These are phyloP conservation scores for Scolopax bukidnonensis DNA, from an alignment of 2,797 vertebrate species.

Conservation along the genomic window DNA sequence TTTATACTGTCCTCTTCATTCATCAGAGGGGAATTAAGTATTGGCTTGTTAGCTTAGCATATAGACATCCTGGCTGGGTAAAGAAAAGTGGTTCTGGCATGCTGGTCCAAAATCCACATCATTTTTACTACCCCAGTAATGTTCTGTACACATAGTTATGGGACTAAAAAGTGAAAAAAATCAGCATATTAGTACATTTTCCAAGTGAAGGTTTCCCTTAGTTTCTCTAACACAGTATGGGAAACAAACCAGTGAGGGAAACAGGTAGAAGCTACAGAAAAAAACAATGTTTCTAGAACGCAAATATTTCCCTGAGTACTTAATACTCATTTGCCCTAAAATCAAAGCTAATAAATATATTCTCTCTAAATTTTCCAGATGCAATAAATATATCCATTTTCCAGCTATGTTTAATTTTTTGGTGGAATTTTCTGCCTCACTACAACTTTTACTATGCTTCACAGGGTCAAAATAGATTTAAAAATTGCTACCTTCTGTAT, in stretches of 20 bases:
- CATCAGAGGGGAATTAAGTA: neutral
- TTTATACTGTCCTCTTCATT: neutral
- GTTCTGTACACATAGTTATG: neutral
- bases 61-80: neutral
- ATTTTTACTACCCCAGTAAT: neutral
- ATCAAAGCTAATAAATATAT: neutral
- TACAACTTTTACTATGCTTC: neutral
- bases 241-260: neutral
- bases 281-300: neutral
- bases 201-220: neutral
- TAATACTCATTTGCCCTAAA: neutral
- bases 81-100: neutral
- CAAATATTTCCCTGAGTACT: neutral
- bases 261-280: neutral
- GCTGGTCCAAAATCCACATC: neutral
- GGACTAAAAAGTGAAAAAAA: neutral
- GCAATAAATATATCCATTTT: neutral
- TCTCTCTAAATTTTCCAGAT: neutral
- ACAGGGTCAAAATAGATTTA: neutral
- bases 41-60: neutral
- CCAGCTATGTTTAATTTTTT: neutral
- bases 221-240: neutral
- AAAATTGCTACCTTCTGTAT: neutral
- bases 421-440: neutral
- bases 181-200: neutral